Evolutionary conservation across 1,140 invertebrate species (phyloP).

Genomic region (Procambarus clarkii): DNA sequence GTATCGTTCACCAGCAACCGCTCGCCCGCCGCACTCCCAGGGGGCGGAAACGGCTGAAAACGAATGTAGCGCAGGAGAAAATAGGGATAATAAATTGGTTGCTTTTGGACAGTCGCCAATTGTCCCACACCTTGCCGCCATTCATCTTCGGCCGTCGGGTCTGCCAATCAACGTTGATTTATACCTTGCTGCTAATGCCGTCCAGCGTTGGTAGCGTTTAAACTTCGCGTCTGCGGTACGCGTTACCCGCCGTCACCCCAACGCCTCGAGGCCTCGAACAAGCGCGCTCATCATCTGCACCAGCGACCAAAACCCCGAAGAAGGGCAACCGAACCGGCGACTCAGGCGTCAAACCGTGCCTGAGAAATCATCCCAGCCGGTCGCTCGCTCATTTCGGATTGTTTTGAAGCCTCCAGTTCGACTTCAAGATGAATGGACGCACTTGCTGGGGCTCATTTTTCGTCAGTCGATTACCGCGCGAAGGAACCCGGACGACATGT

Average conservation of each 20-base stretch:
- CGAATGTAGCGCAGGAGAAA: constrained; percentile 48
- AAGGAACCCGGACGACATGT: constrained; percentile 23
- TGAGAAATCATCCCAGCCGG: constrained; percentile 11
- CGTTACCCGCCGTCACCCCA: neutral
- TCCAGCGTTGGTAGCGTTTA: constrained; percentile 36
- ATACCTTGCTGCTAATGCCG: constrained; percentile 65
- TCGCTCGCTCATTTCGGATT: constrained; percentile 47
- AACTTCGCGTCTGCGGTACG: constrained; percentile 34
- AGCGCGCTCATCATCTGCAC: neutral
- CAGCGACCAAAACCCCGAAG: too few relatives aligned
- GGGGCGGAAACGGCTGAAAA: constrained; percentile 38
- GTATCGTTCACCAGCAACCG: constrained; percentile 22
- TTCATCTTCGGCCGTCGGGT: constrained; percentile 57
- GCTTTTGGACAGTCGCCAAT: constrained; percentile 65
- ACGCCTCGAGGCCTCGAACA: neutral
- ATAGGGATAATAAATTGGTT: constrained; percentile 66
- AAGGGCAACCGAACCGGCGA: neutral
- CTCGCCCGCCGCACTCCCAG: neutral
- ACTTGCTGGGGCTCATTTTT: constrained; percentile 66
- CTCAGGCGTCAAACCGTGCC: neutral
- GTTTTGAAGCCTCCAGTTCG: constrained; percentile 63
- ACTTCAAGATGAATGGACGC: constrained; percentile 62
- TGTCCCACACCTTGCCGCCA: constrained; percentile 61
- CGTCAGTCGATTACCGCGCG: constrained; percentile 65
- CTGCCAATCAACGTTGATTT: constrained; percentile 65